These are phyloP conservation scores for Holotrichia oblita DNA, from an alignment of 1,140 invertebrate genomes.

Conservation along the genomic window DNA sequence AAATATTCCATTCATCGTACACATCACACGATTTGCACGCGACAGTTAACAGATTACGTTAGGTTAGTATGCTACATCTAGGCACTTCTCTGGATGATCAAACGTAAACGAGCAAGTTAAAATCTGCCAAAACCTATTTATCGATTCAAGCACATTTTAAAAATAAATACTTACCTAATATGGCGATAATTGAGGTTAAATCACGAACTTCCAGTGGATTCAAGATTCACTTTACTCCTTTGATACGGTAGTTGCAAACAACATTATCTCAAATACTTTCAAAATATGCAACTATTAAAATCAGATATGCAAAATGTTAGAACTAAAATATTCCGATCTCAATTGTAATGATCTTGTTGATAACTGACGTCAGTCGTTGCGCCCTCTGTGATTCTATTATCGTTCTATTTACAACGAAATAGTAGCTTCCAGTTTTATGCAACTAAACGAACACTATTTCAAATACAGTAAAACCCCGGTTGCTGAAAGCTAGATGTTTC, in stretches of 20 bases:
- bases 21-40: background rate
- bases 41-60: background rate
- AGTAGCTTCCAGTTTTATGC: background rate
- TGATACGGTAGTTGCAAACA: background rate
- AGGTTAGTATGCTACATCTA: conserved; percentile 1
- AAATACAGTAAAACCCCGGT: no score
- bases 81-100: background rate
- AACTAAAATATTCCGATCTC: conserved; percentile 29
- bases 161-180: conserved; percentile 41
- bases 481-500: no score
- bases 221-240: conserved; percentile 7
- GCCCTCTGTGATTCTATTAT: conserved; percentile 34
- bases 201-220: background rate
- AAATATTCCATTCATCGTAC: conserved; percentile 20
- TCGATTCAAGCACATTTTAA: conserved; percentile 39
- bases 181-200: conserved; percentile 39
- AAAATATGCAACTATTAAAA: conserved; percentile 28
- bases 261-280: background rate
- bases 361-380: conserved; percentile 35
- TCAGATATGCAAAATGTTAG: conserved; percentile 30
- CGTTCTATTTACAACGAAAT: background rate
- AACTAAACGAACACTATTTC: background rate
- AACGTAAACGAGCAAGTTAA: background rate
- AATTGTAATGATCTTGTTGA: conserved; percentile 33
- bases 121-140: conserved; percentile 39